Evolutionary conservation across 2,888 invertebrate genomes (phyloP).

Genomic region (Mamestra brassicae): DNA sequence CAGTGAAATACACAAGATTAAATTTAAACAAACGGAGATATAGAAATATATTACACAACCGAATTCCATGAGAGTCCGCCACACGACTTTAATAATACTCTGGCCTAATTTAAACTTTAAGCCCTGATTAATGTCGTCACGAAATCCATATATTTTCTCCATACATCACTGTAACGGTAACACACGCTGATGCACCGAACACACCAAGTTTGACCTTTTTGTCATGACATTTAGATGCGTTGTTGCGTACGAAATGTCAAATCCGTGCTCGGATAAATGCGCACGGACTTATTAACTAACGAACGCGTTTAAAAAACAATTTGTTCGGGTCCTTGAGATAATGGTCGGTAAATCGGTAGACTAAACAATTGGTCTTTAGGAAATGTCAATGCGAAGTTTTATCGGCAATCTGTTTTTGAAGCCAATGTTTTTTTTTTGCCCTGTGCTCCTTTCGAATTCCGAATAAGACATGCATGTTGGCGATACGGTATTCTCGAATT

Average conservation of each 20-base stretch:
- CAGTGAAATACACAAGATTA: conserved; percentile 26
- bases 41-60: conserved; percentile 36
- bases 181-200: conserved; percentile 56
- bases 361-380: conserved; percentile 30
- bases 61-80: conserved; percentile 41
- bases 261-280: conserved; percentile 82
- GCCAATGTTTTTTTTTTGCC: conserved; percentile 5
- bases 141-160: conserved; percentile 62
- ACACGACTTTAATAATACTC: conserved; percentile 51
- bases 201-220: conserved; percentile 78
- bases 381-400: conserved; percentile 51
- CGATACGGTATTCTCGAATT: conserved; percentile 16
- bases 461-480: background rate
- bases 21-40: conserved; percentile 14
- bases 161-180: conserved; percentile 67
- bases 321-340: conserved; percentile 45
- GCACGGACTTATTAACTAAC: conserved; percentile 61
- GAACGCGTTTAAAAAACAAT: conserved; percentile 63
- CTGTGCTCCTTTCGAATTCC: background rate
- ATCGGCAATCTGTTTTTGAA: conserved; percentile 31
- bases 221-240: conserved; percentile 82
- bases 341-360: conserved; percentile 33
- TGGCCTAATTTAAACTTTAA: conserved; percentile 59
- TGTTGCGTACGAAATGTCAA: conserved; percentile 86
- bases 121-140: conserved; percentile 65